phyloP scores from a whole-genome alignment of 2,888 invertebrate species.

The Platycheirus rosarum region DNA sequence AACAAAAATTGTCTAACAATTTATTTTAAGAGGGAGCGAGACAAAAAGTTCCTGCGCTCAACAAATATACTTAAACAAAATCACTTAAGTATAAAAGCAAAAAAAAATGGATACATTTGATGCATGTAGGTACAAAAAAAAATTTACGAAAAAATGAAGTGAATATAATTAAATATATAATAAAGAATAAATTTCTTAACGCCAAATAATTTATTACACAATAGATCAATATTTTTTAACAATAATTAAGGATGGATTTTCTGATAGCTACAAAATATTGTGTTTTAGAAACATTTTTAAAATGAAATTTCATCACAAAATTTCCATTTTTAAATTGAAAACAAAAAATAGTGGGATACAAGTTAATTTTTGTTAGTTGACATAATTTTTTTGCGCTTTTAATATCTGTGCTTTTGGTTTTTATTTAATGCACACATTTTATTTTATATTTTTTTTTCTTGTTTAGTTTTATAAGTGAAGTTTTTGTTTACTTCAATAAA shows the following conservation, averaged over 20 bases:
- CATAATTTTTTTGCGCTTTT: constrained; percentile 59
- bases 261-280: constrained; percentile 26
- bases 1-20: constrained; percentile 57
- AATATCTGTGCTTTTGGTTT: constrained; percentile 44
- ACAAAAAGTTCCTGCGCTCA: constrained; percentile 22
- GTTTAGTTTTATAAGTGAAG: constrained; percentile 2
- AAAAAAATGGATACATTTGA: constrained; percentile 60
- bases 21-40: constrained; percentile 18
- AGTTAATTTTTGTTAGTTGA: constrained; percentile 38
- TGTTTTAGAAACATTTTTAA: constrained; percentile 57
- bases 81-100: constrained; percentile 24
- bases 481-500: constrained; percentile 15
- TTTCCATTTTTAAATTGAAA: constrained; percentile 33
- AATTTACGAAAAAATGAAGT: not conserved
- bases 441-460: not conserved
- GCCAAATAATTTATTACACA: constrained; percentile 16
- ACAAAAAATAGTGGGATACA: constrained; percentile 14
- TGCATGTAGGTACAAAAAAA: constrained; percentile 51
- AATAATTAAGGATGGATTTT: constrained; percentile 62
- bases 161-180: constrained; percentile 44
- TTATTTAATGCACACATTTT: constrained; percentile 21
- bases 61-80: constrained; percentile 26
- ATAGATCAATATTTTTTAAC: constrained; percentile 23
- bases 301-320: constrained; percentile 64
- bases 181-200: constrained; percentile 26